phyloP scores from a whole-genome alignment of 2,113 vertebrate species.

The Erythrolamprus reginae region DNA sequence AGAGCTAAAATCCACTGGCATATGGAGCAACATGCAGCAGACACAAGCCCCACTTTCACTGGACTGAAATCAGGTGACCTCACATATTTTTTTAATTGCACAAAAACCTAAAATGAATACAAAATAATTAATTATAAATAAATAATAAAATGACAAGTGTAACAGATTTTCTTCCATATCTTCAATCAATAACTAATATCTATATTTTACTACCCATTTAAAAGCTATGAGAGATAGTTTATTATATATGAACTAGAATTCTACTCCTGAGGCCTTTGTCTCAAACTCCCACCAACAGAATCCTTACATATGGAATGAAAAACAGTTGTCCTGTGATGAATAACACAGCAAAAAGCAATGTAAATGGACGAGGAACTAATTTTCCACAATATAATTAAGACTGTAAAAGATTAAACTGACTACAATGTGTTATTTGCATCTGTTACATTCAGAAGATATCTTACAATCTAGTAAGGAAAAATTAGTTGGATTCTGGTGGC shows the following conservation, averaged over 20 bases:
- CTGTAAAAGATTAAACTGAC: not conserved
- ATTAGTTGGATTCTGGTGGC: not conserved
- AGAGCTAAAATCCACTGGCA: conserved; percentile 68
- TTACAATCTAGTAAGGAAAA: not conserved
- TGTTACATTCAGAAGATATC: not conserved
- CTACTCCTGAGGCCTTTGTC: not conserved
- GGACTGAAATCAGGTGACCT: conserved; percentile 62
- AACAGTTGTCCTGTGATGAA: not conserved
- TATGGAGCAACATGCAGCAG: conserved; percentile 65
- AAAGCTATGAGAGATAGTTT: not conserved
- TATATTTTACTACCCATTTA: not conserved
- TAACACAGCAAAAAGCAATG: not conserved
- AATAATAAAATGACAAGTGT: not conserved
- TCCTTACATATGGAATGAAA: not conserved
- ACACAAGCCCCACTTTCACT: conserved; percentile 59
- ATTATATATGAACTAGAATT: not conserved
- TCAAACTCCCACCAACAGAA: not conserved
- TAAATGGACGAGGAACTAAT: not conserved
- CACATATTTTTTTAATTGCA: conserved; percentile 54
- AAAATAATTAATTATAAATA: not conserved
- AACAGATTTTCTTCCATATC: not conserved
- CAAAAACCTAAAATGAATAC: conserved; percentile 57
- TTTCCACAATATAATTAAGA: not conserved
- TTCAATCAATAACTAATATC: not conserved
- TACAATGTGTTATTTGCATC: not conserved